Conservation (phyloP, 2,888 invertebrate species). For the Mythimna ferrago region DNA sequence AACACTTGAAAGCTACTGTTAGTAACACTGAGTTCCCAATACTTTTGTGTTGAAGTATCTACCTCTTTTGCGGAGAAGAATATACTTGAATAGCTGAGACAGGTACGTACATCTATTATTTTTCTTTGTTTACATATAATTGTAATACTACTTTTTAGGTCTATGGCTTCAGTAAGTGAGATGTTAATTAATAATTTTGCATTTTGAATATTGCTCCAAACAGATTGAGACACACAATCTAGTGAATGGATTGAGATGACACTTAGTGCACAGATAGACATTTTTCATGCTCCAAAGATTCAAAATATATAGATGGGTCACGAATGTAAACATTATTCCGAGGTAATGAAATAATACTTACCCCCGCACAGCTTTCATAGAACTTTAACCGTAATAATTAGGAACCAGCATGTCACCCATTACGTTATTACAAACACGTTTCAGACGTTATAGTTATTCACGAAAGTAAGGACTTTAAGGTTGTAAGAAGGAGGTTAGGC, state of each 20-base stretch:
- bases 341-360: not conserved
- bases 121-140: no score
- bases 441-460: slow-evolving; percentile 45
- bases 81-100: no score
- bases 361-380: not conserved
- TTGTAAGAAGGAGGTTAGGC: slow-evolving; percentile 77
- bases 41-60: no score
- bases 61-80: no score
- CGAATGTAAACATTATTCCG: not conserved
- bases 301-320: not conserved
- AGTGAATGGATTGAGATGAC: not conserved
- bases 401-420: slow-evolving; percentile 13
- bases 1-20: no score
- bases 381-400: slow-evolving; percentile 14
- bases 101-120: no score
- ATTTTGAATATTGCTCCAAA: no score
- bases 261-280: not conserved
- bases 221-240: no score
- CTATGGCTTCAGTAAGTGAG: no score
- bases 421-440: slow-evolving; percentile 51
- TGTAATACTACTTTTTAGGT: no score
- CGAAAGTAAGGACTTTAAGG: slow-evolving; percentile 64
- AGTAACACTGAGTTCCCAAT: no score
- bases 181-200: no score
- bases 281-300: not conserved